These are phyloP conservation scores for Halcyon smyrnensis DNA, from an alignment of 2,797 vertebrate genomes.

Conservation along the genomic window DNA sequence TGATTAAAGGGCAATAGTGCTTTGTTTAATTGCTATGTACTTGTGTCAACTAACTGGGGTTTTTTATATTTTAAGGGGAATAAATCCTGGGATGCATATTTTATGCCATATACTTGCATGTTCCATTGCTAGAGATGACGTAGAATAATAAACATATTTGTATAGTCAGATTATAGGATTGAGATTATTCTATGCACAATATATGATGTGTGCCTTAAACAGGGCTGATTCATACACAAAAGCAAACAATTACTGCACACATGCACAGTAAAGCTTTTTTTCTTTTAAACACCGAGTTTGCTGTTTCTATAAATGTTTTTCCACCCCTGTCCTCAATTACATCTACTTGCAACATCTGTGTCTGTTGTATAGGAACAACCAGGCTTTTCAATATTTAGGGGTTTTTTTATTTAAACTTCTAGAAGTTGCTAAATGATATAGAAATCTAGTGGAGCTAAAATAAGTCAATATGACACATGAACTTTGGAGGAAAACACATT, in stretches of 20 bases:
- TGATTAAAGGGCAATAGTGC: not conserved
- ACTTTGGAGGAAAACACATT: not conserved
- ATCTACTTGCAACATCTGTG: slow-evolving; percentile 64
- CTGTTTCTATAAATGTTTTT: slow-evolving; percentile 71
- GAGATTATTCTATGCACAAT: not conserved
- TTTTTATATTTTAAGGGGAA: not conserved
- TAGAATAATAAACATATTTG: not conserved
- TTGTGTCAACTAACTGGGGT: not conserved
- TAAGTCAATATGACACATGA: not conserved
- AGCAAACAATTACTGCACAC: not conserved
- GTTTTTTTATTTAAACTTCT: not conserved
- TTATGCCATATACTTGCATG: not conserved
- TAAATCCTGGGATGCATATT: not conserved
- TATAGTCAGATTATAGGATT: not conserved
- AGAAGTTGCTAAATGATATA: not conserved
- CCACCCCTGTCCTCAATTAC: slow-evolving; percentile 69
- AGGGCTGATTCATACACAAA: slow-evolving; percentile 22
- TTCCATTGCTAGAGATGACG: not conserved
- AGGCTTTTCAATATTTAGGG: not conserved
- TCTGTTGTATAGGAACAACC: slow-evolving; percentile 27
- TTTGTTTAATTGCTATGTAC: not conserved
- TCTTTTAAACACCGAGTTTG: slow-evolving; percentile 37
- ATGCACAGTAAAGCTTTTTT: not conserved
- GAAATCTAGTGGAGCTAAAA: not conserved
- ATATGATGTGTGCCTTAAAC: not conserved